Percentiles rank a stretch among this genome's conserved stretches.
Conservation (phyloP, 2,797 vertebrate species). For the Chelonia mydas region DNA sequence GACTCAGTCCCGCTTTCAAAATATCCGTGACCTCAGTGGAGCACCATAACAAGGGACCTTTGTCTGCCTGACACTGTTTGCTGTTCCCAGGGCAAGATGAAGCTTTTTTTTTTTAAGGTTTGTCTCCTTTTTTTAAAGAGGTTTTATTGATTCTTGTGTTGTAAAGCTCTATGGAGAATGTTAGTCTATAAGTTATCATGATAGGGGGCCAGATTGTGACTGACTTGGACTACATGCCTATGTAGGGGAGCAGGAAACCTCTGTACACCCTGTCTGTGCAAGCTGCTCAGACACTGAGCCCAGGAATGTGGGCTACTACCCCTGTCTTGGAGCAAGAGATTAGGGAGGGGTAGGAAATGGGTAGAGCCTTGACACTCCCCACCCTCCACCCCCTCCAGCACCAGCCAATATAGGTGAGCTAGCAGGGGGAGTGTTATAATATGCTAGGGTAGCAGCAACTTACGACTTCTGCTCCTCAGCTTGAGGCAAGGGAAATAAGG, state of each 20-base stretch:
- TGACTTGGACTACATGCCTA: neutral
- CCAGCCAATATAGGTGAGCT: neutral
- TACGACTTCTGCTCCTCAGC: neutral
- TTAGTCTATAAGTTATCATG: neutral
- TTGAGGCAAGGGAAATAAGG: fast-evolving
- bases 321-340: neutral
- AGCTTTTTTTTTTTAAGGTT: neutral
- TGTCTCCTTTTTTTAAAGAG: neutral
- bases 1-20: neutral
- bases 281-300: neutral
- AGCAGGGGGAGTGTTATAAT: neutral
- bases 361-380: neutral
- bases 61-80: neutral
- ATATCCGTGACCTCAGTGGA: neutral
- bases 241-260: neutral
- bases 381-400: neutral
- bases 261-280: neutral
- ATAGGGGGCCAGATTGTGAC: neutral
- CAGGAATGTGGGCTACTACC: neutral
- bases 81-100: neutral
- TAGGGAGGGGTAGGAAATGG: neutral
- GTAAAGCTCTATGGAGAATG: neutral
- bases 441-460: fast-evolving
- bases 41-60: neutral
- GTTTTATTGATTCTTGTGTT: neutral